phyloP scores from a whole-genome alignment of 53 echinoderm and acorn worm species.

The Zoroaster sp. region DNA sequence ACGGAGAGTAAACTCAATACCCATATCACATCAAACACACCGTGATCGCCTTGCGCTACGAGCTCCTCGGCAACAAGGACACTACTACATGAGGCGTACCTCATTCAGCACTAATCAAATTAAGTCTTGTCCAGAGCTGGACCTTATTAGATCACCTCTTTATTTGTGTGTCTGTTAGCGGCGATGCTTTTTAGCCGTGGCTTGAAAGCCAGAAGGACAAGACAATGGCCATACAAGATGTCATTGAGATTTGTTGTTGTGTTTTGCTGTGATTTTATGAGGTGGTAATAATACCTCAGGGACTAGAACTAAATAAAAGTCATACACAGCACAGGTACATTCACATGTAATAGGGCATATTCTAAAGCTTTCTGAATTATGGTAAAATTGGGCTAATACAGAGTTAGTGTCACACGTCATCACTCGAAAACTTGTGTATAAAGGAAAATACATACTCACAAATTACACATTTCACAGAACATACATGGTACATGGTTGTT shows the following conservation, averaged over 20 bases:
- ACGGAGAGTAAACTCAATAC: neutral
- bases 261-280: neutral
- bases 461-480: too few relatives aligned
- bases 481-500: too few relatives aligned
- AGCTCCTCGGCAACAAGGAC: neutral
- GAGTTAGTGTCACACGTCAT: too few relatives aligned
- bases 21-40: neutral
- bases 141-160: neutral
- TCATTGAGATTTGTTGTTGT: too few relatives aligned
- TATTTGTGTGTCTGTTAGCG: neutral
- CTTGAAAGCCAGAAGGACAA: neutral
- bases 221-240: neutral
- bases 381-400: too few relatives aligned
- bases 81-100: neutral
- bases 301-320: too few relatives aligned
- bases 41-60: neutral
- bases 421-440: too few relatives aligned
- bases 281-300: neutral
- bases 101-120: neutral
- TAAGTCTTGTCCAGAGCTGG: slow-evolving; percentile 1
- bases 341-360: too few relatives aligned
- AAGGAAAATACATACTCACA: too few relatives aligned
- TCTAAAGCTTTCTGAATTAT: too few relatives aligned
- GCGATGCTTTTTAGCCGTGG: neutral
- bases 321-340: too few relatives aligned